Base-by-base conservation (phyloP, 2,888 invertebrate species). In the Stramonita haemastoma region DNA sequence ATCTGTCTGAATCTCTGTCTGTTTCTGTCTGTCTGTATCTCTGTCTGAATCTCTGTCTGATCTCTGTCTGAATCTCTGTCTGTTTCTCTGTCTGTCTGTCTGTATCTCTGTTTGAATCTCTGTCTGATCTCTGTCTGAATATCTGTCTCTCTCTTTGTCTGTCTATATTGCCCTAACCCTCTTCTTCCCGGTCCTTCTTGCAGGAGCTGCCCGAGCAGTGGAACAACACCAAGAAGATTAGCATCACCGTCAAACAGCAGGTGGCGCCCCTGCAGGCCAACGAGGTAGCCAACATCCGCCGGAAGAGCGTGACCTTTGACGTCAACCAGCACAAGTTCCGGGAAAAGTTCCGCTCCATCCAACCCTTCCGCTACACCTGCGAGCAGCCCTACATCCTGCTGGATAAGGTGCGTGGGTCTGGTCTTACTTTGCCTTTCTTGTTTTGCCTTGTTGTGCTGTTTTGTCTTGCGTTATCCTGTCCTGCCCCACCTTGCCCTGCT, bases 121-220 rank as follows among this genome's bases (percentile, higher is more conserved):
- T n/a, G n/a, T n/a, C n/a, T n/a, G n/a, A n/a, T n/a, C n/a, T n/a
- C n/a, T n/a, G 60, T 17, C 26, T 17, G 26, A 66, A 13, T 13
- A 13, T 66, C 19, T 66, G 66, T 66, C 1, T 66, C 60, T 17
- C 60, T 60, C 19, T 4, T 26, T 22, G 6, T 70, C n/a, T 66
- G 66, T 66, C 19, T 66, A 13, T 66, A 13, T 66, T 17, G n/a
- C n/a, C n/a, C n/a, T n/a, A 46, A 46, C 46, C 2, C 46, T 46
- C 46, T 46, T 46, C 84, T 57, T 56, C 6, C 56, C 32, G 17
- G 32, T 17, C 29, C 36, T 77, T 19, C 22, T 66, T 83, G 17
- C 96, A 98, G 97, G 99, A 99, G 96, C 96, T 99, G 89, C 99
- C 99, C 22, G 99, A 99, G 95, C 98, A 98, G 96, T 99, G 99